phyloP scores from a whole-genome alignment of 1,140 invertebrate genomes.

The Elymnias hypermnestra region DNA sequence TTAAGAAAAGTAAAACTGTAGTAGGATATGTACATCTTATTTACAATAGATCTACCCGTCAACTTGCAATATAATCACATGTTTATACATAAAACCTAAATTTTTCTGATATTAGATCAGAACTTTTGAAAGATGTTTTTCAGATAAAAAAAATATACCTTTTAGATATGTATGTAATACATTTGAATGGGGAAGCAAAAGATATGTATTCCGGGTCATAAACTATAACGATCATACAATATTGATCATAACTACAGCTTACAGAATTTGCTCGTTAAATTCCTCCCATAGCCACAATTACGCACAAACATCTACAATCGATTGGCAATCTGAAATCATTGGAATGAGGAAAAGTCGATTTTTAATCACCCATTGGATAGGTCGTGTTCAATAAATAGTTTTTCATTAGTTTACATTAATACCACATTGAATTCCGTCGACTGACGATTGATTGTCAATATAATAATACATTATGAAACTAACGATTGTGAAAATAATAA shows the following conservation, averaged over 20 bases:
- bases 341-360: constrained; percentile 21
- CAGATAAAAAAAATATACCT: no score
- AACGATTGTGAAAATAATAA: no score
- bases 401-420: constrained; percentile 13
- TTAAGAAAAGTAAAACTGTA: no score
- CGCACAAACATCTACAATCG: not conserved
- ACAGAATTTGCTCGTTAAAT: constrained; percentile 12
- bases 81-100: no score
- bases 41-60: no score
- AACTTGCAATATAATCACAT: no score
- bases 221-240: constrained; percentile 14
- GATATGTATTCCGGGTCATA: not conserved
- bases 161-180: no score
- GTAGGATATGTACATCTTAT: no score
- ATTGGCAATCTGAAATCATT: constrained; percentile 5
- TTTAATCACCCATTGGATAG: constrained; percentile 7
- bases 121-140: no score
- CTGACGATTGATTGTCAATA: constrained; percentile 10
- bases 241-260: constrained; percentile 15
- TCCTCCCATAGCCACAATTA: constrained; percentile 13
- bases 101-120: no score
- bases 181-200: constrained; percentile 3
- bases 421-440: constrained; percentile 13
- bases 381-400: constrained; percentile 8
- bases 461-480: not conserved